Evolutionary conservation across 2,888 invertebrate species (phyloP).

Genomic region (Macrosiphum euphorbiae): DNA sequence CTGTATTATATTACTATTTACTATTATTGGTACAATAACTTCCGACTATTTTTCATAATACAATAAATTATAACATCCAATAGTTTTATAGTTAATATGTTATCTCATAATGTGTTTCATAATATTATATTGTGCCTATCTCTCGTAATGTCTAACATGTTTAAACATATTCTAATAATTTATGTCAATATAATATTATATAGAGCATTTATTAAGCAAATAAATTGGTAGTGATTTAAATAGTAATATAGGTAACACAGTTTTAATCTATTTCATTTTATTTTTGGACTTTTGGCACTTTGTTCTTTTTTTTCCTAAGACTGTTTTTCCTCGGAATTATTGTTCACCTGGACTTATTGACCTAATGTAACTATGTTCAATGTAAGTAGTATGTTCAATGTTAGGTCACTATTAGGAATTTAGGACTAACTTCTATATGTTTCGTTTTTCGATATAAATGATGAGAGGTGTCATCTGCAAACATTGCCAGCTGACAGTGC

Average conservation of each 20-base stretch:
- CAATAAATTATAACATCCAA: background rate
- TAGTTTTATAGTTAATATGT: background rate
- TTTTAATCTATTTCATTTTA: too few relatives aligned
- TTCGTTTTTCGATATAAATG: background rate
- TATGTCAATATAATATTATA: too few relatives aligned
- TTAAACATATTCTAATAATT: too few relatives aligned
- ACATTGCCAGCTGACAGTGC: background rate
- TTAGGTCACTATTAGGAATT: background rate
- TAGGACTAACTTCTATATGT: background rate
- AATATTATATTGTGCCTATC: background rate
- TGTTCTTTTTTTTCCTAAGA: background rate
- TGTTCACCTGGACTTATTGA: background rate
- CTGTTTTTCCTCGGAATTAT: background rate
- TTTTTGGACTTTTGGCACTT: background rate
- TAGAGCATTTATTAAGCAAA: too few relatives aligned
- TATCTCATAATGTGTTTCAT: background rate
- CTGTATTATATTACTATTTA: background rate
- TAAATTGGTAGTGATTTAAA: too few relatives aligned
- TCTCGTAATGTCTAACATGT: background rate
- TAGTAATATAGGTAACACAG: too few relatives aligned
- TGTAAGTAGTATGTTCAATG: too few relatives aligned
- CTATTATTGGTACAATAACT: background rate
- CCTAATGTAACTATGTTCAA: too few relatives aligned
- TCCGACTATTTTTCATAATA: background rate
- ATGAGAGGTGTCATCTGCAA: background rate